Evolutionary conservation across 1,140 invertebrate species (phyloP), one percentile per base, ranked within the genome.

Genomic region (Amyelois transitella): DNA sequence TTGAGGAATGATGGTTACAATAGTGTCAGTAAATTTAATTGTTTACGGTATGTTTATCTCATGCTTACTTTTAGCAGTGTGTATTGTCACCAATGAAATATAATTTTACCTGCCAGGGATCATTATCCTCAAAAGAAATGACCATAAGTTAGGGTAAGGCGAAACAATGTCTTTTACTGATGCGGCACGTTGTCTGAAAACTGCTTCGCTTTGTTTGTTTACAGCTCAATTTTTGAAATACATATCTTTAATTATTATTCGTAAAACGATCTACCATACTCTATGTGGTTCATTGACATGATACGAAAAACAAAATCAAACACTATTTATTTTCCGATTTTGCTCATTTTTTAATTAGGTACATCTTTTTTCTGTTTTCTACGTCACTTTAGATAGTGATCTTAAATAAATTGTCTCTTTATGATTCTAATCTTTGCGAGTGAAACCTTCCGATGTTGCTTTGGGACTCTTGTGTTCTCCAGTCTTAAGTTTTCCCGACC

Each of bases 81-180:
- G 12, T 14, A 38, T 38, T 38, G 32, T 38, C 32, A 38, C 17
- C 32, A 14, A 14, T 8, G 19, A 77, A 77, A 74, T 74, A 83
- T 71, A 54, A 71, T 68, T 68, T 72, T 69, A 67, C 66, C 69
- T 60, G 69, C 58, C 70, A 77, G 74, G 75, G 73, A 69, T 76
- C 73, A 62, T 56, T 66, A 64, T 73, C 65, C 70, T 86, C 72
- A 81, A 81, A 80, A 82, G 78, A 78, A 81, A 86, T 87, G 85
- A 80, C 77, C 84, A 87, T 87, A 84, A 81, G 71, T 71, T 72
- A 72, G 69, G 72, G 72, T 76, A 73, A 76, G 47, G 53, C 28
- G 64, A 78, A 69, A 87, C 81, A 87, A 87, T 84, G 72, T 72
- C 81, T 84, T 87, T 87, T 81, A 85, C 77, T 77, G 77, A 69